Evolutionary conservation across 92 coral and sea anemone genomes (phyloP), one percentile per base, ranked within the genome.

Genomic region (Montipora capitata): DNA sequence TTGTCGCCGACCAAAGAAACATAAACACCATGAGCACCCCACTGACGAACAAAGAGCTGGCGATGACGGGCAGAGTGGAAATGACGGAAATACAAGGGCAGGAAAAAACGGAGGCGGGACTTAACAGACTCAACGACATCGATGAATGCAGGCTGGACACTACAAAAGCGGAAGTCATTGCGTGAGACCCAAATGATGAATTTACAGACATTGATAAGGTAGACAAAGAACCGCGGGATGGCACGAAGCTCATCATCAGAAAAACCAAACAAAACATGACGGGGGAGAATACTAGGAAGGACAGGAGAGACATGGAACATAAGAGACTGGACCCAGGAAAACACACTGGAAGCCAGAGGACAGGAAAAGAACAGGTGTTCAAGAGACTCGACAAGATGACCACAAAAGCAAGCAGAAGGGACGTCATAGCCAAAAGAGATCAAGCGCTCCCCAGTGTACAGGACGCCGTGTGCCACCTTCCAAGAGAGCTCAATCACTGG

Each of bases 401-500:
- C 62, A 69, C 90, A 86, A 4, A 67, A 71, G 39, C 91, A 87
- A 2, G 16, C 15, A 0, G 57, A 57, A 4, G 68, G 68, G 10
- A 79, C 43, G 0, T 41, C 2, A 1, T 54, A 7, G 2, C 76
- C 81, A 39, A 71, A 87, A 1, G 75, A 49, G 0, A 16, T 54
- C 3, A 89, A 48, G 5, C 79, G 92, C 7, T 63, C 16, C 0
- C 79, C 92, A 7, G 84, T 76, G 78, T 89, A 89, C 0, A 88
- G 40, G 0, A 88, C 71, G 4, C 87, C 87, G 10, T 88, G 87
- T 7, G 87, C 82, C n/a, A 88, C 48, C 16, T 88, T 59, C 92
- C 92, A 88, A 5, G 2, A 20, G 0, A 81, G n/a, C 3, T 81
- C 84, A 11, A 82, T 44, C 0, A 82, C 83, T 0, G 56, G 56